These are phyloP conservation scores for Microtus richardsoni DNA, from an alignment of 2,113 vertebrate species.

Conservation along the genomic window DNA sequence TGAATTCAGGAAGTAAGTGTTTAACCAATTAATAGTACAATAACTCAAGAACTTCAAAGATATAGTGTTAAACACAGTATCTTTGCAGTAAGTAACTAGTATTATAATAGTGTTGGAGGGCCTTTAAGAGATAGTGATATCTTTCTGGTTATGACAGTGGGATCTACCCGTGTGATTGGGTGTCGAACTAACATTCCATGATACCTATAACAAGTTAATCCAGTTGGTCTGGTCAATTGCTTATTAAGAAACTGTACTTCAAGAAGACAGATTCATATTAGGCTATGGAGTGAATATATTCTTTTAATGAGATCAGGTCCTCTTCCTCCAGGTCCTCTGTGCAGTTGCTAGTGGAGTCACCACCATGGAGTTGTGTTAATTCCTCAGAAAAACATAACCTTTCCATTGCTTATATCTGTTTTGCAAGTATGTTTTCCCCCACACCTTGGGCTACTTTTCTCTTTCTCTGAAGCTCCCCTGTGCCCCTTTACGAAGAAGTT, in stretches of 20 bases:
- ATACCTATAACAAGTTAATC: background rate
- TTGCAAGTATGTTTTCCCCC: background rate
- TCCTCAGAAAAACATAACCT: background rate
- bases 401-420: background rate
- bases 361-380: background rate
- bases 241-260: background rate
- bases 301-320: background rate
- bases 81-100: background rate
- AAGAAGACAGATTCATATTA: background rate
- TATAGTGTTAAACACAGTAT: background rate
- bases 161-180: background rate
- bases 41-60: conserved; percentile 36
- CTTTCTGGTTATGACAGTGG: background rate
- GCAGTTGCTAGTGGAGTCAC: background rate
- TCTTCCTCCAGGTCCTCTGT: background rate
- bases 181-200: background rate
- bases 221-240: background rate
- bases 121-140: background rate
- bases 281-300: background rate
- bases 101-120: background rate
- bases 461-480: too few relatives aligned
- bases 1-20: background rate
- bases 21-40: background rate
- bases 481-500: background rate
- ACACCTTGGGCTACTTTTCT: background rate